A percentile compares a stretch with the other conserved stretches of the same genome.
Evolutionary conservation across 2,113 vertebrate species (phyloP).

Genomic region (Brienomyrus longianalis): DNA sequence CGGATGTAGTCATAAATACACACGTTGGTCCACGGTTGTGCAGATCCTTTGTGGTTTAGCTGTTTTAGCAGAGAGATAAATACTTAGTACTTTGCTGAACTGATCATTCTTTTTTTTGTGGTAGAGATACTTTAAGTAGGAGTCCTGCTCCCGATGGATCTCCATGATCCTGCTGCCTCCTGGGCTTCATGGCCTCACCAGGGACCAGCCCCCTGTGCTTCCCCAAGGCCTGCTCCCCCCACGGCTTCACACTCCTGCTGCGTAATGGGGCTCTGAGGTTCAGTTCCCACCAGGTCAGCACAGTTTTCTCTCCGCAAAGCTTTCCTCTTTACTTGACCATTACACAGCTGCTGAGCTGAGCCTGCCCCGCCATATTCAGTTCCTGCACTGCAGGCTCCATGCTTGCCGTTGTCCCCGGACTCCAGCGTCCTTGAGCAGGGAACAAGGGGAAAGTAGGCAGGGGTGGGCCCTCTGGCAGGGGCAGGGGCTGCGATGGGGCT

Average conservation of each 20-base stretch:
- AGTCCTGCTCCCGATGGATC: background rate
- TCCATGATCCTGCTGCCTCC: background rate
- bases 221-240: background rate
- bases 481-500: constrained; percentile 29
- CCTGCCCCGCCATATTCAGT: constrained; percentile 43
- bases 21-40: background rate
- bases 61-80: constrained; percentile 15
- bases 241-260: background rate
- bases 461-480: constrained; percentile 28
- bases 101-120: background rate
- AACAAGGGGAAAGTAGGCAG: constrained; percentile 42
- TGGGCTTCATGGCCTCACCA: background rate
- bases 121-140: background rate
- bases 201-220: background rate
- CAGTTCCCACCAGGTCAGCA: background rate
- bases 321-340: constrained; percentile 71
- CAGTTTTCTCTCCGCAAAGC: background rate
- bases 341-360: constrained; percentile 71
- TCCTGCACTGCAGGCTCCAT: constrained; percentile 43
- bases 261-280: background rate
- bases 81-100: background rate
- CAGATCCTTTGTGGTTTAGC: constrained; percentile 2
- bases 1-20: constrained; percentile 1
- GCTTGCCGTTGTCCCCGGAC: constrained; percentile 47
- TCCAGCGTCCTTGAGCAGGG: constrained; percentile 68